Evolutionary conservation across 2,888 invertebrate species (phyloP), one percentile per base, ranked within the genome.

Genomic region (Ectobius pallidus): DNA sequence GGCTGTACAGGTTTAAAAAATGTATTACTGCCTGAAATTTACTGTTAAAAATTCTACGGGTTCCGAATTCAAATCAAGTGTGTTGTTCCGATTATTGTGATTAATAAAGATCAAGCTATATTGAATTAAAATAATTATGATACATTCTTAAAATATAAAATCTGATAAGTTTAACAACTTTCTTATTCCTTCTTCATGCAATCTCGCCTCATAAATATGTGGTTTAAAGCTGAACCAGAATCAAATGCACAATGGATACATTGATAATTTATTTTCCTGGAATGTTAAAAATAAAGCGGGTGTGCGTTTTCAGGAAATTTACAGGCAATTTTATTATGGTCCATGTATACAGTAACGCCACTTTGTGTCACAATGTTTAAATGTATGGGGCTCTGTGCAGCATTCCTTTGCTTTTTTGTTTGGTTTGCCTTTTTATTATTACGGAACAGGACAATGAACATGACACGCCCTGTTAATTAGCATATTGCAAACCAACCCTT

Each of bases 401-500:
- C 42, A 67, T 58, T 65, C 58, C 34, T 34, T 58, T 70, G 42
- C 52, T 70, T 52, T 65, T 65, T 65, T 25, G 14, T 32, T 27
- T 20, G 30, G 30, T 20, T 22, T 52, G 27, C 30, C 49, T 30
- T 27, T 58, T 42, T 63, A 63, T 63, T 39, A 42, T 63, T 18
- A 18, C 20, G 34, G 42, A 25, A 22, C 69, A 25, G 69, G 69
- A 69, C 69, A 67, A 22, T 46, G 9, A 44, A 27, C 67, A 58
- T 39, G 69, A 69, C 69, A 69, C 69, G 30, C 69, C 69, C 69
- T 58, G 58, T 63, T 69, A 69, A 69, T 69, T 69, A 69, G 69
- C 69, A 69, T 69, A 69, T 69, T 69, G 69, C 69, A 69, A 69
- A 69, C 58, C 42, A 55, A 69, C 69, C 69, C 63, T 42, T 63